These are phyloP conservation scores for Pantherophis vulpinus DNA, from an alignment of 2,797 vertebrate genomes.

Conservation along the genomic window DNA sequence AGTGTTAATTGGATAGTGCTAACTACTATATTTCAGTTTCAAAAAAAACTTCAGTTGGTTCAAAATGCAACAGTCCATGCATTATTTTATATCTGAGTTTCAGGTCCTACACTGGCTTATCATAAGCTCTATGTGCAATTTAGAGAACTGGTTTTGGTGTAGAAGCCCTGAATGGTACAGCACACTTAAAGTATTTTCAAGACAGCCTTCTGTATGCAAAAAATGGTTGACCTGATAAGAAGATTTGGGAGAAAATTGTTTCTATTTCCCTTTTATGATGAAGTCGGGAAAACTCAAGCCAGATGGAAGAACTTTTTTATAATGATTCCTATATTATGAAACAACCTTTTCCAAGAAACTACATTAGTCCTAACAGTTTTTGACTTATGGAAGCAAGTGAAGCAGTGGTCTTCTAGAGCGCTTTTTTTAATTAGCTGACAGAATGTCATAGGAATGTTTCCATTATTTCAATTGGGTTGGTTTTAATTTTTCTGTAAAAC, in stretches of 20 bases:
- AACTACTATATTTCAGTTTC: neutral
- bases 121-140: neutral
- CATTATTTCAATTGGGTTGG: neutral
- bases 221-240: neutral
- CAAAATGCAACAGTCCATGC: neutral
- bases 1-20: neutral
- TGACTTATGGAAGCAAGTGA: neutral
- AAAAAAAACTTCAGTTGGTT: neutral
- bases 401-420: neutral
- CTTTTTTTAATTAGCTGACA: neutral
- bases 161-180: neutral
- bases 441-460: neutral
- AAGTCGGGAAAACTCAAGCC: neutral
- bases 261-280: neutral
- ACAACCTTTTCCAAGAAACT: neutral
- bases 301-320: neutral
- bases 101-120: neutral
- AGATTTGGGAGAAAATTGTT: neutral
- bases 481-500: neutral
- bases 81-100: neutral
- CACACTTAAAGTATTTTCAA: neutral
- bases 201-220: neutral
- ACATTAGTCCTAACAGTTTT: neutral
- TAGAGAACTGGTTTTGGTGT: neutral
- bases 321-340: neutral